Evolutionary conservation across 2,888 invertebrate genomes (phyloP).

Genomic region (Branchellion lobata): DNA sequence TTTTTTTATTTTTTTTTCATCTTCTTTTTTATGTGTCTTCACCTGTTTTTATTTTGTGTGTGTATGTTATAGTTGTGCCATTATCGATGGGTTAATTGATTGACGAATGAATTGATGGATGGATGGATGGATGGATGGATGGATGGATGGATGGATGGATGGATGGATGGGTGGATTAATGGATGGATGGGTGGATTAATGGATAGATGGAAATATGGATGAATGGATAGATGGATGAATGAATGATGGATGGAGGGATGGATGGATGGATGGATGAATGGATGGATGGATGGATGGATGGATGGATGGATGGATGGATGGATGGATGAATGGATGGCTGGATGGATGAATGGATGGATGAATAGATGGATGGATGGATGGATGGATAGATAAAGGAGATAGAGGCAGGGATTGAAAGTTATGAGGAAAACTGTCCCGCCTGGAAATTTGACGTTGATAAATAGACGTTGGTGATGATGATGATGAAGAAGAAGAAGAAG

Average conservation of each 20-base stretch:
- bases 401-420: constrained; percentile 12
- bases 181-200: neutral
- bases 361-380: neutral
- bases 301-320: constrained; percentile 7
- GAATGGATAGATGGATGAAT: neutral
- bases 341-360: neutral
- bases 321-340: neutral
- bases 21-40: neutral
- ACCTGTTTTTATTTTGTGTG: neutral
- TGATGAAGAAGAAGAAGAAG: too few relatives aligned
- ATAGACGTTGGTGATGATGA: neutral
- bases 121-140: constrained; percentile 4
- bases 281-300: neutral
- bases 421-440: constrained; percentile 16
- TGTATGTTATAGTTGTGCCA: neutral
- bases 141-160: constrained; percentile 13
- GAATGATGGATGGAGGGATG: neutral
- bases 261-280: neutral
- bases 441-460: constrained; percentile 21
- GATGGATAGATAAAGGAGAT: constrained; percentile 2
- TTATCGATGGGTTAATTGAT: neutral
- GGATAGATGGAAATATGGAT: neutral
- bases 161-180: neutral
- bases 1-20: neutral
- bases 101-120: neutral